Base-by-base conservation (phyloP, 2,797 vertebrate species). In the Xiphophorus birchmanni region DNA sequence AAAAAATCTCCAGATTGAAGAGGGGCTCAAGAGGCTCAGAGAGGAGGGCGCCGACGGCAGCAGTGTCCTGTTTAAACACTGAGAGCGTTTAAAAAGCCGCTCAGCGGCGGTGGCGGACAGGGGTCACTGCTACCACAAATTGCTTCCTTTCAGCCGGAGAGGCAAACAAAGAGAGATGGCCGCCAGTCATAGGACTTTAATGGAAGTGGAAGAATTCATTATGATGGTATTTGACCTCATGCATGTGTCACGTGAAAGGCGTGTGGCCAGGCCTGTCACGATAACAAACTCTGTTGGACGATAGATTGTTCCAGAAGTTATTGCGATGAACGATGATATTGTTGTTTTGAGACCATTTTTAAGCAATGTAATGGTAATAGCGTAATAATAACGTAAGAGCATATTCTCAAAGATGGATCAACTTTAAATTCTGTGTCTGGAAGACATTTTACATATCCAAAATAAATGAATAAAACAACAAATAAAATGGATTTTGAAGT, bases 31-130 rank as follows among this genome's bases (percentile, higher is more conserved):
- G 91, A 88, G 91, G 90, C 83, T 89, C 84, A 58, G 79, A 90
- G 88, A 90, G 87, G 73, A 87, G 82, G 85, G 81, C 84, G 86
- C 82, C 87, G 67, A 87, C 79, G 82, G 90, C 81, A 84, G 80
- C 87, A 80, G 79, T 87, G 71, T 76, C 79, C 87, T 93, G 88
- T 91, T 94, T 92, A 93, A 92, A 91, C 90, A 94, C 89, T 82
- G 77, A 83, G 86, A 83, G 84, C 79, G 89, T 93, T 93, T 93
- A 89, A 92, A 94, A 91, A 91, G 81, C 84, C 84, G 80, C 74
- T 80, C 81, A 87, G 85, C 82, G 80, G 80, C 78, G 78, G 77
- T 32, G 82, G 85, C 71, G 82, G 86, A 77, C 87, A 92, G 80
- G 81, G 90, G 88, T 93, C 88, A 90, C 88, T 83, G 90, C 89